Evolutionary conservation across 2,888 invertebrate species (phyloP).

Genomic region (Apotomis betuletana): DNA sequence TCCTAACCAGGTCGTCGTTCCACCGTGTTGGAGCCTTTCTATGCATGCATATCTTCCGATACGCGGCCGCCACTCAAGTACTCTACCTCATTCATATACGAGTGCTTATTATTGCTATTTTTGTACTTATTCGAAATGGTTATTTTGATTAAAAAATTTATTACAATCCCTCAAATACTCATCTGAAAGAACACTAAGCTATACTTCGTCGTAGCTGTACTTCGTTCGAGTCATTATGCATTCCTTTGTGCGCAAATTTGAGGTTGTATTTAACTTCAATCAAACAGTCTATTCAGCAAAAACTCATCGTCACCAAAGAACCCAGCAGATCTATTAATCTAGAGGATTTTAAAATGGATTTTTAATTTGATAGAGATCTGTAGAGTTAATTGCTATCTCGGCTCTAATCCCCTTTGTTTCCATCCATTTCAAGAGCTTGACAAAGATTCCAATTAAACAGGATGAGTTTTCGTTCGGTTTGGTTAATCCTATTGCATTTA

Average conservation of each 20-base stretch:
- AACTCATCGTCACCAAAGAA: not conserved
- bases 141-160: too few species aligned
- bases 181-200: not conserved
- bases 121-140: too few species aligned
- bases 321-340: conserved; percentile 3
- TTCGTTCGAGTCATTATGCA: not conserved
- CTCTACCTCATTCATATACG: too few species aligned
- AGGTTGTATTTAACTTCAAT: not conserved
- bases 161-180: too few species aligned
- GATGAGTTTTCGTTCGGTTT: conserved; percentile 27
- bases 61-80: too few species aligned
- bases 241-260: not conserved
- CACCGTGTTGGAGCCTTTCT: too few species aligned
- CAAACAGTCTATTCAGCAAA: not conserved
- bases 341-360: conserved; percentile 3
- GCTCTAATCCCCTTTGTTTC: conserved; percentile 23
- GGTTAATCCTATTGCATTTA: conserved; percentile 22
- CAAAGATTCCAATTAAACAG: conserved; percentile 29
- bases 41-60: too few species aligned
- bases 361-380: conserved; percentile 16
- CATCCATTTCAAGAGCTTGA: conserved; percentile 18
- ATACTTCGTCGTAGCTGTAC: too few species aligned
- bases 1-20: too few species aligned
- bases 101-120: too few species aligned
- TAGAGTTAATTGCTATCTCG: conserved; percentile 30